Conservation (phyloP, 2,113 vertebrate genomes). For the Thymallus thymallus region DNA sequence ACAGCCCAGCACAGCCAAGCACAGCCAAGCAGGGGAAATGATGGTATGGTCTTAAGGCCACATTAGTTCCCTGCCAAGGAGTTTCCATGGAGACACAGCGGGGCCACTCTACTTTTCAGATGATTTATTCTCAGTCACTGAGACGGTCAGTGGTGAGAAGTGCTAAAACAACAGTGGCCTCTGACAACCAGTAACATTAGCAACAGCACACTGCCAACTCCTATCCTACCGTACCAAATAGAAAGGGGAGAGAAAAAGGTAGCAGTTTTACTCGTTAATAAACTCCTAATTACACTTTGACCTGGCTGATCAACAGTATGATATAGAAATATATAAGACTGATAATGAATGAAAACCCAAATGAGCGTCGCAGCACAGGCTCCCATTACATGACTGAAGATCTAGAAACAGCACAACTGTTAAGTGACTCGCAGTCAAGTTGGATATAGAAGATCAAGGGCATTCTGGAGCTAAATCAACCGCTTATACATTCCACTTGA, state of each 20-base stretch:
- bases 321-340: slow-evolving; percentile 10
- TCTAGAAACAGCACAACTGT: background rate
- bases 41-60: slow-evolving; percentile 1
- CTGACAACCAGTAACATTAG: slow-evolving; percentile 19
- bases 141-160: background rate
- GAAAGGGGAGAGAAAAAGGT: slow-evolving; percentile 30
- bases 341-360: slow-evolving; percentile 25
- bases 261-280: background rate
- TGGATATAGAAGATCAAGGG: background rate
- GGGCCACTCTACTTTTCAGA: background rate
- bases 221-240: background rate
- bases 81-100: slow-evolving; percentile 19
- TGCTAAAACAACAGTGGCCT: slow-evolving; percentile 17
- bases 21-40: background rate
- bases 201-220: slow-evolving; percentile 22
- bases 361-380: slow-evolving; percentile 17
- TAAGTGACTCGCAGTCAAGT: background rate
- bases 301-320: slow-evolving; percentile 42
- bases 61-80: slow-evolving; percentile 4
- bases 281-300: slow-evolving; percentile 23
- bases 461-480: background rate
- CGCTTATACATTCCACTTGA: background rate
- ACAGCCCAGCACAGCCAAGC: background rate
- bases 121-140: slow-evolving; percentile 4
- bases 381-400: background rate